Evolutionary conservation across 1,140 invertebrate genomes (phyloP).

Genomic region (Triops longicaudatus): DNA sequence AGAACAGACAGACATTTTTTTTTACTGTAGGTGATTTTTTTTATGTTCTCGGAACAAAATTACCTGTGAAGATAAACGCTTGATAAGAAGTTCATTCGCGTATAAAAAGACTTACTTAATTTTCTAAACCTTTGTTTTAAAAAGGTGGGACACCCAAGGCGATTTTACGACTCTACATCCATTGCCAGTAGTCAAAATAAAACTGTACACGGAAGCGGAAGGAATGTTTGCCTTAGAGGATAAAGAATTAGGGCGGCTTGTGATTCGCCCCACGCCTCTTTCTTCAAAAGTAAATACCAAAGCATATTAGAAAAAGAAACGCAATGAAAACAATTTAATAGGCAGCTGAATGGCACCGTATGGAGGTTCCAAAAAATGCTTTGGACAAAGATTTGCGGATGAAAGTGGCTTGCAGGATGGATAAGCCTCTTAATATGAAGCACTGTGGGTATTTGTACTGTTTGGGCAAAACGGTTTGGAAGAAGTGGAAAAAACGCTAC

Average conservation of each 20-base stretch:
- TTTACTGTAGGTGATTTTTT: no score
- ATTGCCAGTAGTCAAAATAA: conserved; percentile 91
- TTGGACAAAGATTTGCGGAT: conserved; percentile 92
- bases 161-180: conserved; percentile 98
- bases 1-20: no score
- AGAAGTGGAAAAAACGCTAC: conserved; percentile 98
- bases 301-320: background rate
- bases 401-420: conserved; percentile 95
- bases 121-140: conserved; percentile 22
- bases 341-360: conserved; percentile 94
- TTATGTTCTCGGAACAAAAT: no score
- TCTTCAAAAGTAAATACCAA: conserved; percentile 61
- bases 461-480: conserved; percentile 95
- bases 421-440: conserved; percentile 98
- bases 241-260: conserved; percentile 94
- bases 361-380: conserved; percentile 88
- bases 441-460: conserved; percentile 92
- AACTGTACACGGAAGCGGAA: conserved; percentile 94
- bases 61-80: no score
- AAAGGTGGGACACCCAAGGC: conserved; percentile 92
- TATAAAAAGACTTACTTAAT: no score
- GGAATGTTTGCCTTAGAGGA: conserved; percentile 96
- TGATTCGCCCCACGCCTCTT: conserved; percentile 79
- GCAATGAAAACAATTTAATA: conserved; percentile 36
- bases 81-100: no score